Evolutionary conservation across 2,797 vertebrate genomes (phyloP), one percentile per base, ranked within the genome.

Genomic region (Melanotaenia parkinsoni): DNA sequence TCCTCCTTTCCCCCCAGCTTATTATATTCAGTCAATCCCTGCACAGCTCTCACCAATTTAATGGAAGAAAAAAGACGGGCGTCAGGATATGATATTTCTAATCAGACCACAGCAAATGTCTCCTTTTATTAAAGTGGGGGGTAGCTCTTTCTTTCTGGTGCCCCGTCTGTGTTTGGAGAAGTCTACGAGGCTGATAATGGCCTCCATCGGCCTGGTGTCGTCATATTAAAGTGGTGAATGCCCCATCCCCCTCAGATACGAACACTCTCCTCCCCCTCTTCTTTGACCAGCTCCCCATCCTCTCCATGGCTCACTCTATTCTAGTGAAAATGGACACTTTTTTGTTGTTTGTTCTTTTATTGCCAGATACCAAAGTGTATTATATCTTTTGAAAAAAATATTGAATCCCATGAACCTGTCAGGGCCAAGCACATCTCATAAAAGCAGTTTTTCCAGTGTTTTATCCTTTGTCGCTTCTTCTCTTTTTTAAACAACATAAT

Each of bases 31-130:
- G 75, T 85, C 82, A 70, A 59, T 85, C 72, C 60, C 63, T 8
- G 73, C 79, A 13, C 80, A 28, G 74, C 72, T 53, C 72, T 1
- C 20, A 66, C 70, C 81, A 70, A 72, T 91, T 90, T 88, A 91
- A 88, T 90, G 73, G 84, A 79, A 80, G 70, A 57, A 73, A 75
- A 77, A 72, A 83, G 86, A 78, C 64, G 22, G 76, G 85, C 75
- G 47, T 86, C 89, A 93, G 92, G 92, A 93, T 93, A 94, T 93
- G 38, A 93, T 93, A 90, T 92, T 93, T 92, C 85, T 91, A 93
- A 94, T 93, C 93, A 93, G 90, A 82, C 82, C 58, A 71, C 59
- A 38, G 88, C 84, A 86, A 90, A 88, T 81, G 84, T 82, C 78
- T 76, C 61, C 87, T 90, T 92, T 93, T 92, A 91, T 94, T 93